Percentiles rank a stretch among this genome's conserved stretches.
phyloP scores from a whole-genome alignment of 35 echinoderm and acorn worm genomes.

The Lytechinus variegatus region DNA sequence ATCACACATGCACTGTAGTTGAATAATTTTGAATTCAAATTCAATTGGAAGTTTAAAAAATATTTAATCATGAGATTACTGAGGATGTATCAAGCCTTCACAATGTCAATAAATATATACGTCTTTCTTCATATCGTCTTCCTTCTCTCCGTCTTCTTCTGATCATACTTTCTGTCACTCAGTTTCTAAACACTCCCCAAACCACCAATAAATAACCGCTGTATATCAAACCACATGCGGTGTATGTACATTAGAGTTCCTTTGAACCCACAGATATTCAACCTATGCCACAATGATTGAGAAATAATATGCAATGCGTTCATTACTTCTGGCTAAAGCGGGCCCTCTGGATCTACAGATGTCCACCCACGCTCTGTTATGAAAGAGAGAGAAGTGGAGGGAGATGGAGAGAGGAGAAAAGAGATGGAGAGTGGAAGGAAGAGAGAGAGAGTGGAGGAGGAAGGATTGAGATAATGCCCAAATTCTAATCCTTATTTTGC shows the following conservation, averaged over 20 bases:
- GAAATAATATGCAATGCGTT: conserved; percentile 11
- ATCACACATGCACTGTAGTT: no score
- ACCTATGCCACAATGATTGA: neutral
- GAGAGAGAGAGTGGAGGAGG: no score
- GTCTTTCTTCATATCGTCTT: neutral
- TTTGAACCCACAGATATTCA: neutral
- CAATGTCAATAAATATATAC: no score
- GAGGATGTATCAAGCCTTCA: no score
- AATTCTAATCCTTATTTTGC: no score
- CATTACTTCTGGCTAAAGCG: neutral
- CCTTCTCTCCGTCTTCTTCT: neutral
- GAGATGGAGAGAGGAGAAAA: no score
- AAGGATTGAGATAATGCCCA: no score
- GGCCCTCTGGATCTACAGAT: neutral
- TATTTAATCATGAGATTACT: no score
- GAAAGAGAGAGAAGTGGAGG: neutral
- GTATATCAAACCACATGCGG: neutral
- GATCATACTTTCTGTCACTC: neutral
- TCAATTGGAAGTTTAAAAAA: no score
- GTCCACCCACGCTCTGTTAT: conserved; percentile 16
- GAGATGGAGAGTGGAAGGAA: no score
- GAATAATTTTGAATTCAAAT: no score
- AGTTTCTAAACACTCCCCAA: neutral
- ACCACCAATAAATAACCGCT: neutral
- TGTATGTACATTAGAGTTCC: neutral